These are phyloP conservation scores for Nudaria mundana DNA, from an alignment of 2,888 invertebrate species.

Conservation along the genomic window DNA sequence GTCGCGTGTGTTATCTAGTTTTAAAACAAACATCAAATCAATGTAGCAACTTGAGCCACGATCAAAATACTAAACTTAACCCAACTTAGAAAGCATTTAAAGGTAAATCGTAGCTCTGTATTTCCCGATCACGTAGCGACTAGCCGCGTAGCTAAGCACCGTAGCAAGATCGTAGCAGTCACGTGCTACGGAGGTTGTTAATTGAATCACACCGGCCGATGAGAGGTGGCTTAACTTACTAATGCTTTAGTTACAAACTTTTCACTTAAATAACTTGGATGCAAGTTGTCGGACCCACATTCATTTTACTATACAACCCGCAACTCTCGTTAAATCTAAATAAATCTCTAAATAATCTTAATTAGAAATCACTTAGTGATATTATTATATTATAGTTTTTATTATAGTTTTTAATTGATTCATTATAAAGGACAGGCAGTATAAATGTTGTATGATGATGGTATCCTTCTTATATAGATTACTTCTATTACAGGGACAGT, in stretches of 20 bases:
- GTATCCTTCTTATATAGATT: too few relatives aligned
- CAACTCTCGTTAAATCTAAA: too few relatives aligned
- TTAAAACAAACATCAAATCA: neutral
- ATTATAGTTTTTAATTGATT: slow-evolving; percentile 2
- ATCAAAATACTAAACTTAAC: slow-evolving; percentile 3
- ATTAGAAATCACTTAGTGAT: slow-evolving; percentile 6
- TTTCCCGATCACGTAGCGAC: slow-evolving; percentile 35
- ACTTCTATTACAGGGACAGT: neutral
- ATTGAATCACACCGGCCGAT: slow-evolving; percentile 50
- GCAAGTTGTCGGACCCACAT: slow-evolving; percentile 28
- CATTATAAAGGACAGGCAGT: neutral
- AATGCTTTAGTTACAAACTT: slow-evolving; percentile 35
- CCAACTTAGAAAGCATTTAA: slow-evolving; percentile 18
- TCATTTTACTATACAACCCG: slow-evolving; percentile 23
- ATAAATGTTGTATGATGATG: neutral
- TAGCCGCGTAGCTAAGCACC: slow-evolving; percentile 37
- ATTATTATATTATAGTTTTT: too few relatives aligned
- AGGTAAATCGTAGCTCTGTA: slow-evolving; percentile 24
- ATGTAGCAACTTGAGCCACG: neutral
- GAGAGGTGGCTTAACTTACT: slow-evolving; percentile 47
- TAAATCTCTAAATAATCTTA: too few relatives aligned
- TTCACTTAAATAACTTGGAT: slow-evolving; percentile 36
- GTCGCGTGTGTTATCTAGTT: too few relatives aligned
- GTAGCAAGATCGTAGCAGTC: slow-evolving; percentile 41
- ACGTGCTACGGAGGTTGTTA: slow-evolving; percentile 58